phyloP scores from a whole-genome alignment of 2,888 invertebrate species.

The Dasysyrphus tricinctus region DNA sequence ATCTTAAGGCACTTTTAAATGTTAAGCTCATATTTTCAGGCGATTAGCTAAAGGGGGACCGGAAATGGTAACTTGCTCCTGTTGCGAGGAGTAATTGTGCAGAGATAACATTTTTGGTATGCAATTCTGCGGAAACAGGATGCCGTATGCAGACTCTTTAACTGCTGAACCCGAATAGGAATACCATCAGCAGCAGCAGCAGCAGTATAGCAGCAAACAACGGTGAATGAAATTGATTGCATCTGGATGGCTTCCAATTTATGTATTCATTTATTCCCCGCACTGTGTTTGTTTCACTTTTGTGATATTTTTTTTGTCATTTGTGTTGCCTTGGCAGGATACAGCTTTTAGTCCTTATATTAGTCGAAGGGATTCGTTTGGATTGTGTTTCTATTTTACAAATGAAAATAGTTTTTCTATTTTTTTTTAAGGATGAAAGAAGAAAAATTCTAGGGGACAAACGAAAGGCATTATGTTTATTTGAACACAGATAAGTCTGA shows the following conservation, averaged over 20 bases:
- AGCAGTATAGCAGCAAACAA: background rate
- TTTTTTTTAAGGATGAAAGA: slow-evolving; percentile 22
- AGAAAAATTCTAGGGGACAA: slow-evolving; percentile 48
- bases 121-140: slow-evolving; percentile 14
- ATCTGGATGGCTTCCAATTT: slow-evolving; percentile 70
- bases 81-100: slow-evolving; percentile 51
- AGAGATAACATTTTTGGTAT: slow-evolving; percentile 40
- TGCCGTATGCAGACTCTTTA: slow-evolving; percentile 14
- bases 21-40: slow-evolving; percentile 62
- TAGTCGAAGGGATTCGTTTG: slow-evolving; percentile 6
- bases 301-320: slow-evolving; percentile 5
- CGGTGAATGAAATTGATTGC: slow-evolving; percentile 68
- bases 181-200: slow-evolving; percentile 18
- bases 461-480: slow-evolving; percentile 70
- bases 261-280: slow-evolving; percentile 65
- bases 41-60: slow-evolving; percentile 60
- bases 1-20: slow-evolving; percentile 61
- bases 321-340: slow-evolving; percentile 6
- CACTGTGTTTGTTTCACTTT: slow-evolving; percentile 58
- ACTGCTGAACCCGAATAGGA: slow-evolving; percentile 14
- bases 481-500: slow-evolving; percentile 58
- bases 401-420: slow-evolving; percentile 56
- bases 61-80: slow-evolving; percentile 48
- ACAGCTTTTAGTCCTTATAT: slow-evolving; percentile 33
- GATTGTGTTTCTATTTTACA: slow-evolving; percentile 57